Evolutionary conservation across 1,140 invertebrate genomes (phyloP), one percentile per base, ranked within the genome.

Genomic region (Chlorops oryzae): DNA sequence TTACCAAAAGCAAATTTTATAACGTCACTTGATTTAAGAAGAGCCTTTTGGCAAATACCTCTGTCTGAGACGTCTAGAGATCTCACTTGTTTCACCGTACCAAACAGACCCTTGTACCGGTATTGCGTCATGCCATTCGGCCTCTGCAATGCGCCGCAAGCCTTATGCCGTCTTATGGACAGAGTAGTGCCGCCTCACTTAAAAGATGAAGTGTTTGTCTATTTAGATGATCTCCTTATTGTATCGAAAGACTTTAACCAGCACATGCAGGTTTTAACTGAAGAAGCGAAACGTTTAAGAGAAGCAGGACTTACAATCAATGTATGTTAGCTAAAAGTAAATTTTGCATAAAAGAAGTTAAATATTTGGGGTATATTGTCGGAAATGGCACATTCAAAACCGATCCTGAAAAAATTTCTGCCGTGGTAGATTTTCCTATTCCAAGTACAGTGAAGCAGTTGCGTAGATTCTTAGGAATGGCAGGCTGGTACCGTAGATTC

Each of bases 41-140:
- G 58, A 24, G 67, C 60, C 0, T 72, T 60, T 41, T 64, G 58
- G 58, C 65, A 75, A 47, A 58, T 75, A 5, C 61, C 59, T 0
- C 17, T 75, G 3, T 55, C 52, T 1, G 21, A 52, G 9, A 41
- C 47, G 10, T 59, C 50, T 18, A 57, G 53, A 42, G 53, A 65
- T 24, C 74, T 74, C 28, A 78, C 75, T 0, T 73, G 70, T 2
- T 77, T 76, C 52, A 64, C 68, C 4, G 73, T 74, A 0, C 67
- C 64, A 10, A 62, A 63, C 21, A 59, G 63, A 46, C 69, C 69
- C 4, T 54, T 72, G 12, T 74, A 57, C 45, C 61, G 66, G 23
- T 78, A 73, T 50, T 2, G 68, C 68, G 45, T 39, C 67, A 50
- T 50, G 48, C 48, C 48, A 1, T 50, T 50, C 20, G 48, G 48